A percentile compares a stretch with the other conserved stretches of the same genome.
These are phyloP conservation scores for Dreissena polymorpha DNA, from an alignment of 1,140 invertebrate species.

Conservation along the genomic window DNA sequence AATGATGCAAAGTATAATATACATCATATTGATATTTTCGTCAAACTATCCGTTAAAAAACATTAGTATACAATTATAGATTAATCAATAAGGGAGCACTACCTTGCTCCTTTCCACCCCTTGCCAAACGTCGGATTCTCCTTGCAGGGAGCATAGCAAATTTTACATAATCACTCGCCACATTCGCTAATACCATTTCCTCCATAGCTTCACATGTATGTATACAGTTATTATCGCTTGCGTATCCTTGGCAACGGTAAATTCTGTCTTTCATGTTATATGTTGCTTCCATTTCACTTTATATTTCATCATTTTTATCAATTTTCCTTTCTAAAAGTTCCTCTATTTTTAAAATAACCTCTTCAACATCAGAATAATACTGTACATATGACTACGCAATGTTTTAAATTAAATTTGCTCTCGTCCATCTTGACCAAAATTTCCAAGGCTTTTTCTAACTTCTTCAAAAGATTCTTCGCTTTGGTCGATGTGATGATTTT, in stretches of 20 bases:
- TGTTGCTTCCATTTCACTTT: conserved; percentile 13
- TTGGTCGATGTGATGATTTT: conserved; percentile 6
- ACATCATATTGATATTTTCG: too few relatives aligned
- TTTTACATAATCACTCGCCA: conserved; percentile 35
- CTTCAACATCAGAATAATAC: conserved; percentile 3
- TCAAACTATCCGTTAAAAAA: too few relatives aligned
- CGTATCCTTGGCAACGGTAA: conserved; percentile 47
- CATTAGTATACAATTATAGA: too few relatives aligned
- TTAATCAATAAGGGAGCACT: too few relatives aligned
- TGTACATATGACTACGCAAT: neutral
- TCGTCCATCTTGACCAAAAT: conserved; percentile 28
- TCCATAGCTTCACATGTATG: conserved; percentile 55
- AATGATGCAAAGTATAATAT: too few relatives aligned
- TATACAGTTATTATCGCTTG: conserved; percentile 51
- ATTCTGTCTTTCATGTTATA: conserved; percentile 31
- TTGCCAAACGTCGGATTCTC: conserved; percentile 5
- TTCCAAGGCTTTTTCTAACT: conserved; percentile 46
- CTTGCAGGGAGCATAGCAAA: conserved; percentile 20
- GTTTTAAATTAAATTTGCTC: conserved; percentile 2
- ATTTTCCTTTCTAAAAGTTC: conserved; percentile 7
- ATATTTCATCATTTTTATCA: conserved; percentile 6
- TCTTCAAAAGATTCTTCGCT: conserved; percentile 9
- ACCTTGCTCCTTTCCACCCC: too few relatives aligned
- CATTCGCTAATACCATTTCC: conserved; percentile 50
- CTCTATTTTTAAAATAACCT: conserved; percentile 18